Base-by-base conservation (phyloP, 2,113 vertebrate species). In the Pavo muticus region DNA sequence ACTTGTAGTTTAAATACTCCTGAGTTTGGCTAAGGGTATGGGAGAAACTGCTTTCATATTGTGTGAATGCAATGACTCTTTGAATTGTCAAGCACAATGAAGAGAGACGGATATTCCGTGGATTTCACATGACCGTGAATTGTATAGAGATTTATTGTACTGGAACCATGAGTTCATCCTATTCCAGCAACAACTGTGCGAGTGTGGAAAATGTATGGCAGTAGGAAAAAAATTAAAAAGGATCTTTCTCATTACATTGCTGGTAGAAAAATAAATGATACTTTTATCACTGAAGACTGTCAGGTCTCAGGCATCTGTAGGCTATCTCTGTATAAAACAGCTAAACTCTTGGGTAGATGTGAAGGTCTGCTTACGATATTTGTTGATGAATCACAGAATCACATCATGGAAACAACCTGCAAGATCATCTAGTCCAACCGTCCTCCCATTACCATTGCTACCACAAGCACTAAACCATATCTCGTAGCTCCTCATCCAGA, bases 301-400 rank as follows among this genome's bases (percentile, higher is more conserved):
- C 73, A 83, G 42, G 52, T 84, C 42, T 91, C 84, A 92, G 77
- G 80, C 23, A 84, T 84, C 80, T 88, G 10, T 54, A 78, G 65
- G 48, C 19, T 67, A 19, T 85, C 68, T 76, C n/a, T 89, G n/a
- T 86, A 23, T 90, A 54, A 86, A 96, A 72, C 63, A 54, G 75
- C 54, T 94, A 75, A 78, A 61, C 47, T 92, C 2, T 45, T 85
- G 47, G 24, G 64, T 87, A 44, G 65, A 78, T 86, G 23, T 83
- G 87, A 79, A 50, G 71, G 17, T 77, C 87, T 90, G 24, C 65
- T 90, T 92, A 61, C 68, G 50, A 21, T 77, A 52, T 90, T 94
- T 90, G 44, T 73, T 60, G 50, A 85, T 75, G 35, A 35, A 35
- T 35, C 35, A 35, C 35, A 35, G 35, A 35, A 35, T 35, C 35